Percentiles rank a stretch among this genome's conserved stretches.
These are phyloP conservation scores for Caprella mutica DNA, from an alignment of 2,888 invertebrate species.

Conservation along the genomic window DNA sequence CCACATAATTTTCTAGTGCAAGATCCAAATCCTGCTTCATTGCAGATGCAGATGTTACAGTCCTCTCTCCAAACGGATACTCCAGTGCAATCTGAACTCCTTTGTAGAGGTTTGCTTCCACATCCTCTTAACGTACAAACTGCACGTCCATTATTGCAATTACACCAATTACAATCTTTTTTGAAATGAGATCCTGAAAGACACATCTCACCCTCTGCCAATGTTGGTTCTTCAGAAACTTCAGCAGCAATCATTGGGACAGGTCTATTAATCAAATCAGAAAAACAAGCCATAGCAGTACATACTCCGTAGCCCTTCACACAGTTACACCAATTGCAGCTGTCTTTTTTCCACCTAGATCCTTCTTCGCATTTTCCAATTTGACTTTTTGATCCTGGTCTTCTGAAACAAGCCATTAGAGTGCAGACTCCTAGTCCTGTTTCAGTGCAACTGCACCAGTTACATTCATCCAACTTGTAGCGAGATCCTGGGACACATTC, in stretches of 20 bases:
- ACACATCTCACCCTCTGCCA: no score
- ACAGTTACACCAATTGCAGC: slow-evolving; percentile 11
- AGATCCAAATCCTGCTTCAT: background rate
- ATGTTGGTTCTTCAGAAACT: no score
- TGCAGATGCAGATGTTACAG: background rate
- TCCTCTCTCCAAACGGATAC: background rate
- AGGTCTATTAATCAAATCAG: no score
- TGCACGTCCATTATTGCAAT: no score
- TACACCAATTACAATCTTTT: no score
- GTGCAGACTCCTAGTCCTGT: slow-evolving; percentile 3
- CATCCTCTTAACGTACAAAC: no score
- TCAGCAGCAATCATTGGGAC: no score
- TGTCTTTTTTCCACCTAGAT: background rate
- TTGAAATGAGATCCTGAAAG: no score
- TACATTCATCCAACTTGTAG: slow-evolving; percentile 9
- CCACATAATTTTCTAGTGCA: background rate
- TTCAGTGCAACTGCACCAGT: slow-evolving; percentile 10
- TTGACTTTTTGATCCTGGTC: no score
- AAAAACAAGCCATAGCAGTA: background rate
- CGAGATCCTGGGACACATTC: slow-evolving; percentile 6
- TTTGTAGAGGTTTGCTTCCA: no score
- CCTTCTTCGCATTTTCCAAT: slow-evolving; percentile 5
- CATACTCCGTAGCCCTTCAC: background rate
- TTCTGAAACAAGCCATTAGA: slow-evolving; percentile 3
- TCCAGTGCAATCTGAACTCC: background rate